Evolutionary conservation across 2,113 vertebrate genomes (phyloP).

Genomic region (Apodemus sylvaticus): DNA sequence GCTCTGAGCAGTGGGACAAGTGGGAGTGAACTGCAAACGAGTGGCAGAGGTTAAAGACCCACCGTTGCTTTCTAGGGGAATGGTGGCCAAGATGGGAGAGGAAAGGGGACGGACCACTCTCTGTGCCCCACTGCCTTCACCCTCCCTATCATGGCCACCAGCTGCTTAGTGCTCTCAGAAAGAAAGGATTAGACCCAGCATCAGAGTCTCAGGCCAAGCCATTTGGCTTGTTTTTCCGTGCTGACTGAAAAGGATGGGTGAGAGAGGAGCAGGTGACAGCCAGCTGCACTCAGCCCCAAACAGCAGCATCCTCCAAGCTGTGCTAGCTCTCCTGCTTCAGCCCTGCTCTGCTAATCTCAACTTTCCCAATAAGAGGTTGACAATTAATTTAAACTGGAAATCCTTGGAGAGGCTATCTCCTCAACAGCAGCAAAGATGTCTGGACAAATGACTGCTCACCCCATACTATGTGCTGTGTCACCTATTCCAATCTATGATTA

Average conservation of each 20-base stretch:
- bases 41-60: background rate
- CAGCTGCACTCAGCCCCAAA: background rate
- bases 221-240: background rate
- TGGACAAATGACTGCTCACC: background rate
- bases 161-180: slow-evolving; percentile 9
- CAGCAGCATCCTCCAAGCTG: background rate
- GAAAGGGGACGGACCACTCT: background rate
- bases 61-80: background rate
- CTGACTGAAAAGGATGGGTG: background rate
- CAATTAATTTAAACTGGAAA: slow-evolving; percentile 27
- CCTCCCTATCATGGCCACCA: background rate
- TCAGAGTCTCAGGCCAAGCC: background rate
- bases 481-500: background rate
- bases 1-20: slow-evolving; percentile 18
- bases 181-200: background rate
- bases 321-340: background rate
- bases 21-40: slow-evolving; percentile 32
- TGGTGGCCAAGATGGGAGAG: background rate
- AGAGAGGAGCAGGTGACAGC: background rate
- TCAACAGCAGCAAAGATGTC: background rate
- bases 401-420: background rate
- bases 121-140: background rate
- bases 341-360: background rate
- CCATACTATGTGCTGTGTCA: background rate
- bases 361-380: background rate